Evolutionary conservation across 2,113 vertebrate genomes (phyloP).

Genomic region (Phalacrocorax pelagicus): DNA sequence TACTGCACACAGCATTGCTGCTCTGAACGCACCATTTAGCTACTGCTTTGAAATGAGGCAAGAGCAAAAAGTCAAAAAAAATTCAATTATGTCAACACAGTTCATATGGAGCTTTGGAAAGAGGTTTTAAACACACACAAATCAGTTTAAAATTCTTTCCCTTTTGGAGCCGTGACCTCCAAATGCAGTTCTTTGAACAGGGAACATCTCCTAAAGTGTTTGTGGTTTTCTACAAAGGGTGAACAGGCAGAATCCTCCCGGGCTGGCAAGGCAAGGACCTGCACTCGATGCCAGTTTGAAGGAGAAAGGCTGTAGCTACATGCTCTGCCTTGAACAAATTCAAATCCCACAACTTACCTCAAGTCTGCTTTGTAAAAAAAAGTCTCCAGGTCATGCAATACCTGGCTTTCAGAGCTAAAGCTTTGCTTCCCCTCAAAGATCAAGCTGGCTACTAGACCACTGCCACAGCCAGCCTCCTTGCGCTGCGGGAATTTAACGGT

Average conservation of each 20-base stretch:
- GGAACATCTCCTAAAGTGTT: neutral
- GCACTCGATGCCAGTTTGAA: neutral
- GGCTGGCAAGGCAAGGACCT: neutral
- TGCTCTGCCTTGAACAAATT: neutral
- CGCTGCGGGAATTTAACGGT: neutral
- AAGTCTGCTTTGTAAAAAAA: neutral
- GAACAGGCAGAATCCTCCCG: neutral
- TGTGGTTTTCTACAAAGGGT: neutral
- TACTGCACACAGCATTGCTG: neutral
- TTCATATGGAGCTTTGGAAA: neutral
- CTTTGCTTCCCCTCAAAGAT: neutral
- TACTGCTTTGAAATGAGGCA: neutral
- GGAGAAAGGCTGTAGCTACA: neutral
- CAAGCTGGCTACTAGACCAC: neutral
- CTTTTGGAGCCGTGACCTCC: neutral
- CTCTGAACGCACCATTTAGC: accelerated
- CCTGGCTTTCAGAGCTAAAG: neutral
- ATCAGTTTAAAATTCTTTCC: neutral
- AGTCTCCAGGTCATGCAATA: neutral
- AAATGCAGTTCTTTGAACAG: neutral
- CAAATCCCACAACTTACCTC: neutral
- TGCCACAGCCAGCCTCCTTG: neutral
- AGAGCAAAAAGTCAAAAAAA: neutral
- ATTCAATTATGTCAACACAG: neutral
- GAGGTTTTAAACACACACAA: neutral